Percentiles rank a stretch among this genome's conserved stretches.
These are phyloP conservation scores for Erynnis tages DNA, from an alignment of 2,888 invertebrate species.

Conservation along the genomic window DNA sequence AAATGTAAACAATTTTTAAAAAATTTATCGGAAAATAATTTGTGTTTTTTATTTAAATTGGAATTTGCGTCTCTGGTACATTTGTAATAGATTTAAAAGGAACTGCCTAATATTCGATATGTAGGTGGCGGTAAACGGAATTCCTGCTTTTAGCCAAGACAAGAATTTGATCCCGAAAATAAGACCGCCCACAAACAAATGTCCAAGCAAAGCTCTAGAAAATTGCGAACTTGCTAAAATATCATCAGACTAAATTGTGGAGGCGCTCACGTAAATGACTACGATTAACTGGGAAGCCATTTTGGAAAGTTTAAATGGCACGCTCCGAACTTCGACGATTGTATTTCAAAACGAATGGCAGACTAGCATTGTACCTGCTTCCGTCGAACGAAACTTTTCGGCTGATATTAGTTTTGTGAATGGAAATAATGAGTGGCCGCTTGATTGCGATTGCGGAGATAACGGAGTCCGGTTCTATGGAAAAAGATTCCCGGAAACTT, in stretches of 20 bases:
- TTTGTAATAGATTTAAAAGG: no score
- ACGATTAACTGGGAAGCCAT: slow-evolving; percentile 72
- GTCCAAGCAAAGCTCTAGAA: slow-evolving; percentile 24
- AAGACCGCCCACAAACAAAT: slow-evolving; percentile 29
- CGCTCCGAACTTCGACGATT: slow-evolving; percentile 60
- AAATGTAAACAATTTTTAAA: no score
- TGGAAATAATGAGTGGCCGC: slow-evolving; percentile 29
- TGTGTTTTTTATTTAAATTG: no score
- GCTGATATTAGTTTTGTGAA: slow-evolving; percentile 44
- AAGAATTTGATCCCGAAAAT: slow-evolving; percentile 11
- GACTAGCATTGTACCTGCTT: slow-evolving; percentile 57
- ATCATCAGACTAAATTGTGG: slow-evolving; percentile 54
- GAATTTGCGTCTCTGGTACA: no score
- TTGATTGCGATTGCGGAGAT: slow-evolving; percentile 26
- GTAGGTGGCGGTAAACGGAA: no score
- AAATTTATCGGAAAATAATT: no score
- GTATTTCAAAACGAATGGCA: slow-evolving; percentile 57
- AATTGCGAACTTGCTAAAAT: slow-evolving; percentile 54
- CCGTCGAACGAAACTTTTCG: slow-evolving; percentile 45
- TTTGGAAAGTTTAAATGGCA: slow-evolving; percentile 69
- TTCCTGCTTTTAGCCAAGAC: background rate
- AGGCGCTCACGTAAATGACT: slow-evolving; percentile 65
- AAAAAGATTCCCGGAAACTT: no score
- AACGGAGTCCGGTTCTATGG: slow-evolving; percentile 5
- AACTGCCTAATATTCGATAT: no score